Evolutionary conservation across 2,113 vertebrate genomes (phyloP), one percentile per base, ranked within the genome.

Genomic region (Grantiella picta): DNA sequence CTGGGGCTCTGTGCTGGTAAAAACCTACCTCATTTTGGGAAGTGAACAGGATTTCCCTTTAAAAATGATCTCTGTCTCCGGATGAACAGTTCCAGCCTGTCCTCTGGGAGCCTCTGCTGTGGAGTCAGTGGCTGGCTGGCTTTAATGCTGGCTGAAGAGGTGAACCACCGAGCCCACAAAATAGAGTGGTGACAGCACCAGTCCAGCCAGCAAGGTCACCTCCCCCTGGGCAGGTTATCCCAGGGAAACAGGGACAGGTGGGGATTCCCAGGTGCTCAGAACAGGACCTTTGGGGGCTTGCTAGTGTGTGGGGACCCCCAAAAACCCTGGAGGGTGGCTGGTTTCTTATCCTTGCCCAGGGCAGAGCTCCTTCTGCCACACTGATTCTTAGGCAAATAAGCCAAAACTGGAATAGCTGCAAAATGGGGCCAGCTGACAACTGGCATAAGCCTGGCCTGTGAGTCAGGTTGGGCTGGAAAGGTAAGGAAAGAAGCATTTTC

Each of bases 21-120:
- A 87, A 90, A 59, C 40, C 71, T 66, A 20, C 80, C 86, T 80
- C 68, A 38, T 83, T 92, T 81, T 45, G 86, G 94, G 87, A 95
- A 86, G 59, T 24, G 42, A 86, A 63, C 87, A 92, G 93, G 93
- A 90, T 96, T 94, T 95, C 93, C 93, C 71, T 93, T 64, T 70
- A 73, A 92, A 92, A 94, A 73, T 73, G 0, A 49, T 40, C 52
- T 65, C 47, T 87, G 65, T 59, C 60, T 95, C 63, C 4, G 12
- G 75, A 52, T 52, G 82, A 86, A n/a, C 42, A 28, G 47, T 47
- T 94, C 86, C 42, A 61, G 42, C 42, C 66, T 60, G 66, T 88
- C 75, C 87, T 85, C 42, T n/a, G 33, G 53, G 50, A 91, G 23
- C 22, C 80, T 86, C 70, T 70, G 66, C 71, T 86, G 47, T 21